Percentiles rank a stretch among this genome's conserved stretches.
phyloP scores from a whole-genome alignment of 2,797 vertebrate genomes.

The Atherinosoma microstoma region DNA sequence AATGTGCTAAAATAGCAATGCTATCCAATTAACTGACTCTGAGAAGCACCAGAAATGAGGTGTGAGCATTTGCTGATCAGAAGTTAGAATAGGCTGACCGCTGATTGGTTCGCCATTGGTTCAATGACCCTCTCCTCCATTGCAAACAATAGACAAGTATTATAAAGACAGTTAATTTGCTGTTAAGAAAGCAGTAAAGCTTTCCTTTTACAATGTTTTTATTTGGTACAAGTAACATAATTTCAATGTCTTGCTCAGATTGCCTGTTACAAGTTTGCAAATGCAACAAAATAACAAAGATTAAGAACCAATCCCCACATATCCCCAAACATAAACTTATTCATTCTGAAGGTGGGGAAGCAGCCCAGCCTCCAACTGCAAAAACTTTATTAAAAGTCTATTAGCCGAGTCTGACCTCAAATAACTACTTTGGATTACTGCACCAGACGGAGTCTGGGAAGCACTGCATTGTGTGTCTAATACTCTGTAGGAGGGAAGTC shows the following conservation, averaged over 20 bases:
- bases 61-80: too few species aligned
- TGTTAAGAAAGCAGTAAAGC: not conserved
- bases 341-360: slow-evolving; percentile 1
- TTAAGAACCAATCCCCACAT: not conserved
- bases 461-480: slow-evolving; percentile 17
- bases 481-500: slow-evolving; percentile 57
- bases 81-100: too few species aligned
- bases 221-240: not conserved
- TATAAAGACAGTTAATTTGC: too few species aligned
- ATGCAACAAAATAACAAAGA: not conserved
- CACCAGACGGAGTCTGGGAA: slow-evolving; percentile 75
- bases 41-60: too few species aligned
- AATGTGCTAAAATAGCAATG: too few species aligned
- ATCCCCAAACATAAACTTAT: not conserved
- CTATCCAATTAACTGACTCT: too few species aligned
- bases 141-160: too few species aligned
- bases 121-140: too few species aligned
- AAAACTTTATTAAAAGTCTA: slow-evolving; percentile 76
- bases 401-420: slow-evolving; percentile 67
- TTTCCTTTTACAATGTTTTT: not conserved
- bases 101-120: too few species aligned
- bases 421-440: slow-evolving; percentile 63
- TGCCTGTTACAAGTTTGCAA: not conserved
- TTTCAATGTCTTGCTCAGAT: not conserved
- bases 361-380: not conserved